Conservation (phyloP, 2,797 vertebrate genomes). For the Knipowitschia caucasica region DNA sequence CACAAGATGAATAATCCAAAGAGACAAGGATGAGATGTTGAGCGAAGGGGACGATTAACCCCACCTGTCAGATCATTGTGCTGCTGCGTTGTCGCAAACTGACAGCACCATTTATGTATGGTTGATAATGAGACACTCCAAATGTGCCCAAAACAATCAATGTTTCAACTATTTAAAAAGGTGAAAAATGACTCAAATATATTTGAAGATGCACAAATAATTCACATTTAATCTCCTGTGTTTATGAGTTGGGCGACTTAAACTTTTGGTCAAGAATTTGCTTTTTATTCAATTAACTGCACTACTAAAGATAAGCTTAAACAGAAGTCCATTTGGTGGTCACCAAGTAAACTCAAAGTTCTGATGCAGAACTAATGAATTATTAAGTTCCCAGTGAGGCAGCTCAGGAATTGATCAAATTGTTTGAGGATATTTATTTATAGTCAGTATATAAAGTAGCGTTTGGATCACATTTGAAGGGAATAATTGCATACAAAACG, state of each 20-base stretch:
- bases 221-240: neutral
- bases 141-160: neutral
- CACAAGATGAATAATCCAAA: constrained; percentile 19
- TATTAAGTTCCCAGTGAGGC: too few relatives aligned
- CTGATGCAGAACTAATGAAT: too few relatives aligned
- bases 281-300: constrained; percentile 1
- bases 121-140: constrained; percentile 1
- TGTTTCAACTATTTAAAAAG: neutral
- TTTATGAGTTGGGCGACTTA: constrained; percentile 5
- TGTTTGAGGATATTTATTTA: too few relatives aligned
- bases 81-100: constrained; percentile 4
- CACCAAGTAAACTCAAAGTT: too few relatives aligned
- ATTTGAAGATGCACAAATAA: neutral
- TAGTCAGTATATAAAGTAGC: too few relatives aligned
- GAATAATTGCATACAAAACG: too few relatives aligned
- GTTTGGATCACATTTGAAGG: too few relatives aligned
- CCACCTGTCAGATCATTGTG: neutral
- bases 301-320: constrained; percentile 1
- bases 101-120: neutral
- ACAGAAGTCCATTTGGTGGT: too few relatives aligned
- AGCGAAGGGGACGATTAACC: constrained; percentile 8
- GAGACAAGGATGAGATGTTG: neutral
- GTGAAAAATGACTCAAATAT: neutral
- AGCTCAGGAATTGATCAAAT: too few relatives aligned
- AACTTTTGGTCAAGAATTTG: constrained; percentile 3